Evolutionary conservation across 2,888 invertebrate species (phyloP).

Genomic region (Molorchus minor): DNA sequence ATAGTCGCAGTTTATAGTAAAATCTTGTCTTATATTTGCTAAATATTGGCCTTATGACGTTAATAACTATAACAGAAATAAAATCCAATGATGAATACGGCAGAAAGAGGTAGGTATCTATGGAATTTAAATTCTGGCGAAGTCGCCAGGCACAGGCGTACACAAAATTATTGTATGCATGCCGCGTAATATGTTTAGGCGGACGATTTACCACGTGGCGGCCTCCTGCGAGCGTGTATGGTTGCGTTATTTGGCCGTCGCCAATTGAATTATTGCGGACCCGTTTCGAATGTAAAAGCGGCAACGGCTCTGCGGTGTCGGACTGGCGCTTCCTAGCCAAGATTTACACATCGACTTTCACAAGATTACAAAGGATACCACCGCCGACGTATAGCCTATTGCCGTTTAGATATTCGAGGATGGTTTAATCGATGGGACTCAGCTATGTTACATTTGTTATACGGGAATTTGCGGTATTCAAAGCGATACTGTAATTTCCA

Average conservation of each 20-base stretch:
- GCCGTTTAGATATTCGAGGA: slow-evolving; percentile 12
- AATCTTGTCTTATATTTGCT: no score
- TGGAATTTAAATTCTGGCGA: slow-evolving; percentile 2
- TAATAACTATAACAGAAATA: no score
- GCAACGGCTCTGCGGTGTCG: slow-evolving; percentile 23
- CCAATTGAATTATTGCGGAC: slow-evolving; percentile 49
- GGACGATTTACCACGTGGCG: slow-evolving; percentile 15
- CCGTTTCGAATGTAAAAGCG: slow-evolving; percentile 39
- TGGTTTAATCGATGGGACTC: slow-evolving; percentile 33
- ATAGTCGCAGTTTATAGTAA: no score
- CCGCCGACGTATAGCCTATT: slow-evolving; percentile 12
- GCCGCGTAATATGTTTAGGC: slow-evolving; percentile 2
- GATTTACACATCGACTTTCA: slow-evolving; percentile 26
- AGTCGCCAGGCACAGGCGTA: slow-evolving; percentile 1
- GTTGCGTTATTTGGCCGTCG: slow-evolving; percentile 17
- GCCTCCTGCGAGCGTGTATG: slow-evolving; percentile 2
- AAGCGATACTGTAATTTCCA: slow-evolving; percentile 38
- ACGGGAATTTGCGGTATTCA: slow-evolving; percentile 36
- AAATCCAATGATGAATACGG: no score
- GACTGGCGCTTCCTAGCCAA: slow-evolving; percentile 18
- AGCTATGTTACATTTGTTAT: slow-evolving; percentile 35
- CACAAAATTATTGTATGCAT: background rate
- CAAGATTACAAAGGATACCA: slow-evolving; percentile 23
- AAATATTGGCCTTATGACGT: no score
- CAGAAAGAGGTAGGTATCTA: no score